Conservation (phyloP, 2,113 vertebrate species). For the Mastomys coucha region DNA sequence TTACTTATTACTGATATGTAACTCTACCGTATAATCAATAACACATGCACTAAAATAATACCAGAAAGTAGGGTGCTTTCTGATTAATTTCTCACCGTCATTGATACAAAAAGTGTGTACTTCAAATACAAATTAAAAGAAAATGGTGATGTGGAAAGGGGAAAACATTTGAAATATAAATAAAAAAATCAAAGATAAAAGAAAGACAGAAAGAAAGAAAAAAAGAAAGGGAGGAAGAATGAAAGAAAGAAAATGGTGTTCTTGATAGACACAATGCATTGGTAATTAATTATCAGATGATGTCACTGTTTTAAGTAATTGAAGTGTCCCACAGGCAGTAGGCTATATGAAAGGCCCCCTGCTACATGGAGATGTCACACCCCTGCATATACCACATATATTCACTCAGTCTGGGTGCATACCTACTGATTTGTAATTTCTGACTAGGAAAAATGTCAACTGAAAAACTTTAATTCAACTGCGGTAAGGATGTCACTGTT, state of each 20-base stretch:
- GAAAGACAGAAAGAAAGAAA: too few species aligned
- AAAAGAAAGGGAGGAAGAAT: too few species aligned
- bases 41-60: background rate
- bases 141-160: background rate
- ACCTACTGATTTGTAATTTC: background rate
- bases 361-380: fast-evolving
- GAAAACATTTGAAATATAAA: too few species aligned
- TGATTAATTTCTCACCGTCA: background rate
- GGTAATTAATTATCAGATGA: background rate
- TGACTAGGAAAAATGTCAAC: background rate
- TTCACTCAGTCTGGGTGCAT: constrained; percentile 23
- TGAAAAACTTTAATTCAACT: background rate
- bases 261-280: background rate
- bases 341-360: background rate
- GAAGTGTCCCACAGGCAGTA: too few species aligned
- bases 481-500: background rate
- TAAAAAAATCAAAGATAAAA: too few species aligned
- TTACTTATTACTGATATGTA: background rate
- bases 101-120: background rate
- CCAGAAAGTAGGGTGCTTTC: background rate
- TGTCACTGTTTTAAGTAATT: too few species aligned
- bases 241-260: too few species aligned
- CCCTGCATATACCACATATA: background rate
- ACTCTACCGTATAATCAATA: background rate
- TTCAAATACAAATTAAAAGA: background rate